These are phyloP conservation scores for Oryzias javanicus DNA, from an alignment of 2,113 vertebrate species.

Conservation along the genomic window DNA sequence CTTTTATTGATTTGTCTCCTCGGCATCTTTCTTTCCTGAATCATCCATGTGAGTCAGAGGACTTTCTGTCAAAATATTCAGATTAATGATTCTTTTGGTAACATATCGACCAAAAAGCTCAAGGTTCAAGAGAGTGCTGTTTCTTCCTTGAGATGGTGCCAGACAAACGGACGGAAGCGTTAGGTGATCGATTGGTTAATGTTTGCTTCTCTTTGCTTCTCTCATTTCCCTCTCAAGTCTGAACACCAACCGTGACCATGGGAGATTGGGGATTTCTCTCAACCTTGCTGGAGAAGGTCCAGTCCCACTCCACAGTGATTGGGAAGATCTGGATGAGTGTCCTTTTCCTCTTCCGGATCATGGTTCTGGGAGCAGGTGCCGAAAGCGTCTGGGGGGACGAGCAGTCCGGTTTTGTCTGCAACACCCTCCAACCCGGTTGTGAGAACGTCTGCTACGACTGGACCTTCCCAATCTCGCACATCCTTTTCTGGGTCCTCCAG, in stretches of 20 bases:
- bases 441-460: slow-evolving; percentile 84
- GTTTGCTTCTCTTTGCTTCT: slow-evolving; percentile 2
- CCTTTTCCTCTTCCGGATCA: slow-evolving; percentile 82
- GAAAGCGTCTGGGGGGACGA: slow-evolving; percentile 83
- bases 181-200: slow-evolving; percentile 14
- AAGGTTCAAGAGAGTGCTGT: background rate
- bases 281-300: slow-evolving; percentile 77
- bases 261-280: slow-evolving; percentile 81
- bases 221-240: slow-evolving; percentile 5
- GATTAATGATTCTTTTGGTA: slow-evolving; percentile 22
- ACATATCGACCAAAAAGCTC: slow-evolving; percentile 7
- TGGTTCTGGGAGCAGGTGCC: slow-evolving; percentile 79
- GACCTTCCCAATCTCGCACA: slow-evolving; percentile 83
- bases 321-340: slow-evolving; percentile 86
- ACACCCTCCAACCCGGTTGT: slow-evolving; percentile 82
- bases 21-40: no score
- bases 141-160: background rate
- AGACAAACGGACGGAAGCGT: no score
- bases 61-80: background rate
- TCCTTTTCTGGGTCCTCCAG: slow-evolving; percentile 92
- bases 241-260: slow-evolving; percentile 64
- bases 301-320: slow-evolving; percentile 79
- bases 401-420: slow-evolving; percentile 79
- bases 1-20: no score
- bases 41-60: background rate